Conservation (phyloP, 1,140 invertebrate species). For the Thaumatotibia leucotreta region DNA sequence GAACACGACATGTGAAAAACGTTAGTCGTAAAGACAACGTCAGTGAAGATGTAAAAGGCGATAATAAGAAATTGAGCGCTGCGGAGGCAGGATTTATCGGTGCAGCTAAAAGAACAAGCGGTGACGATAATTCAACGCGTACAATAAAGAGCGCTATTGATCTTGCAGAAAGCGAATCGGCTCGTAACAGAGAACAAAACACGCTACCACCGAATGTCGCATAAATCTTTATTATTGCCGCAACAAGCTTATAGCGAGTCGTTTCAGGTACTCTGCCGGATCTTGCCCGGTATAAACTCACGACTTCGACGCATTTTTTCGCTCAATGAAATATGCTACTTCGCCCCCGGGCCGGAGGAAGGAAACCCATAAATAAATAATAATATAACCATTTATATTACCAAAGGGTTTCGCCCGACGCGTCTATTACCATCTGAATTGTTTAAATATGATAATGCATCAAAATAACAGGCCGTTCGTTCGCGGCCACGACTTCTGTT, state of each 20-base stretch:
- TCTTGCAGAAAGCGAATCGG: conserved; percentile 70
- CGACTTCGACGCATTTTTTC: conserved; percentile 71
- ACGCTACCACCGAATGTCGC: conserved; percentile 71
- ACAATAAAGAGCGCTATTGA: conserved; percentile 72
- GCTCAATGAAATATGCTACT: conserved; percentile 71
- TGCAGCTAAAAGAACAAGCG: conserved; percentile 47
- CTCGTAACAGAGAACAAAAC: conserved; percentile 72
- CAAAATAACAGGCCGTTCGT: conserved; percentile 69
- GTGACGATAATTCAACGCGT: conserved; percentile 59
- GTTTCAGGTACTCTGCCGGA: conserved; percentile 69
- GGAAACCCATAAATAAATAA: conserved; percentile 76
- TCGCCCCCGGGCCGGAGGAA: conserved; percentile 61
- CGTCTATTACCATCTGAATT: conserved; percentile 75
- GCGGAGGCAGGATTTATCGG: conserved; percentile 41
- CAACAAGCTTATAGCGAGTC: conserved; percentile 68
- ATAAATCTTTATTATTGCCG: conserved; percentile 76
- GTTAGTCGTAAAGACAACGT: conserved; percentile 25
- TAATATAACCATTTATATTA: conserved; percentile 75
- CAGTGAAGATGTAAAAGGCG: conserved; percentile 47
- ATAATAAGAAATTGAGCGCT: conserved; percentile 51
- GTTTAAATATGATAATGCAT: conserved; percentile 76
- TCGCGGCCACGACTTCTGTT: conserved; percentile 70
- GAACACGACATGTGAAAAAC: background rate
- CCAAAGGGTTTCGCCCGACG: conserved; percentile 73
- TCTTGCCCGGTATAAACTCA: conserved; percentile 62